Evolutionary conservation across 2,113 vertebrate species (phyloP).

Genomic region (Anarhynchus alexandrinus): DNA sequence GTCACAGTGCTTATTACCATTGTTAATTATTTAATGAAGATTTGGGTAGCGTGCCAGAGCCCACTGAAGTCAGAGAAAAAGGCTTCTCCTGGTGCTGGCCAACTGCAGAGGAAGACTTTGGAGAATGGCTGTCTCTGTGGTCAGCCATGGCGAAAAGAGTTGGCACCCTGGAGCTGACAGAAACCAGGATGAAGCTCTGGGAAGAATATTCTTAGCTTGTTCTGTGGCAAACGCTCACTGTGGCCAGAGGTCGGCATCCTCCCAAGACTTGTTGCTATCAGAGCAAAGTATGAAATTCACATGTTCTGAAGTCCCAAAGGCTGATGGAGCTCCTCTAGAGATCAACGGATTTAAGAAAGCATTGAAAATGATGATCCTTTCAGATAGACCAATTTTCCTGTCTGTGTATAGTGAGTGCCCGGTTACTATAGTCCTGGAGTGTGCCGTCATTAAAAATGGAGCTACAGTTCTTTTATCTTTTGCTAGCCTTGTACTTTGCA

Average conservation of each 20-base stretch:
- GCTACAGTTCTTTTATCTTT: neutral
- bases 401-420: neutral
- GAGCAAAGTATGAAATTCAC: neutral
- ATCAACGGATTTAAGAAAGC: neutral
- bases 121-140: neutral
- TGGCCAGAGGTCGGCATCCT: neutral
- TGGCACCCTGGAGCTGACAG: neutral
- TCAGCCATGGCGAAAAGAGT: neutral
- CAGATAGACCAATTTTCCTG: neutral
- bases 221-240: neutral
- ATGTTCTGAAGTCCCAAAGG: neutral
- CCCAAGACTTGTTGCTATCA: neutral
- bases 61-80: neutral
- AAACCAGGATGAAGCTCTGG: neutral
- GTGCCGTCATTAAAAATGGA: constrained; percentile 15
- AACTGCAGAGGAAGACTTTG: neutral
- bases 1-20: neutral
- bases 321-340: neutral
- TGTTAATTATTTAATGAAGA: neutral
- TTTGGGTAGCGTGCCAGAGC: neutral
- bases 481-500: constrained; percentile 7
- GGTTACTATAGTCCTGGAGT: neutral
- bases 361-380: neutral
- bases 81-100: neutral
- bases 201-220: neutral